Conservation (phyloP, 2,113 vertebrate species). For the Orcinus orca region DNA sequence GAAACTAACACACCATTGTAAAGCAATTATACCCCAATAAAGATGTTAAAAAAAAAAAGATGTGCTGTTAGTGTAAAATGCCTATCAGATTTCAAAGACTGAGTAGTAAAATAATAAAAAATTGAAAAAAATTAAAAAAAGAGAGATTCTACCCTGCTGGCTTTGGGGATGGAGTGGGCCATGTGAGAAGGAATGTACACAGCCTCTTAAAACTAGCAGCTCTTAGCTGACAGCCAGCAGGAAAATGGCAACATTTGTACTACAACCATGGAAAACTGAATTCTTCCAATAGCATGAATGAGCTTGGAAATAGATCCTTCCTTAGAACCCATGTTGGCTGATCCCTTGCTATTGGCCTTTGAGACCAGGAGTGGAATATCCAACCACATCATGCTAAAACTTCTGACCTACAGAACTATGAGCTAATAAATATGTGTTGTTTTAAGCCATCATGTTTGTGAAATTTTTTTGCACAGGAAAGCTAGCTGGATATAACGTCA, state of each 20-base stretch:
- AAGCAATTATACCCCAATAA: no score
- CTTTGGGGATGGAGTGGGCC: background rate
- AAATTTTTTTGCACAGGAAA: background rate
- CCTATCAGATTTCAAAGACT: no score
- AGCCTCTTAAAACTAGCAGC: background rate
- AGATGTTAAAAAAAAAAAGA: no score
- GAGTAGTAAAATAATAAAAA: no score
- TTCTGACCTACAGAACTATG: background rate
- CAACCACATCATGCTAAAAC: background rate
- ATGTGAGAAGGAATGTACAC: background rate
- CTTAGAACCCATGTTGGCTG: background rate
- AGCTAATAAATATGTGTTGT: background rate
- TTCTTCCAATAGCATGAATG: background rate
- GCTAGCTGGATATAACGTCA: background rate
- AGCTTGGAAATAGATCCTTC: background rate
- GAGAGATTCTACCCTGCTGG: background rate
- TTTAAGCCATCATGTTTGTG: background rate
- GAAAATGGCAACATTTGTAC: background rate
- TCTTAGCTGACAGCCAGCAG: background rate
- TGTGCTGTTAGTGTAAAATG: no score
- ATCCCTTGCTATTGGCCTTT: background rate
- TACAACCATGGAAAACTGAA: background rate
- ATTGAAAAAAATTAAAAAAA: no score
- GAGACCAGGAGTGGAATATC: background rate
- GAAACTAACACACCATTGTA: no score